Evolutionary conservation across 2,888 invertebrate genomes (phyloP).

Genomic region (Altica lythri): DNA sequence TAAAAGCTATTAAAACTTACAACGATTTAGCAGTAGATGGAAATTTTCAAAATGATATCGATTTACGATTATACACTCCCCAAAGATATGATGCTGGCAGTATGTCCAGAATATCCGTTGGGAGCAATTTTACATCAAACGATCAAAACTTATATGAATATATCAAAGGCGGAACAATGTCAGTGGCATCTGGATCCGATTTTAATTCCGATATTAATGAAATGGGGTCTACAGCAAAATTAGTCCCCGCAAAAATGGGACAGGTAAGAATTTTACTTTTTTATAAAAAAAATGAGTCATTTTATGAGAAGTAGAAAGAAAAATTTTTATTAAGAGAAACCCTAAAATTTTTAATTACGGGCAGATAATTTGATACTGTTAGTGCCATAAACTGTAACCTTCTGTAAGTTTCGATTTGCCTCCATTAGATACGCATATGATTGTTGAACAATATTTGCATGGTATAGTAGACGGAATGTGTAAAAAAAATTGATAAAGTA

Average conservation of each 20-base stretch:
- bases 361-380: slow-evolving; percentile 77
- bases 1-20: slow-evolving; percentile 53
- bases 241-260: slow-evolving; percentile 51
- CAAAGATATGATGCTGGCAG: slow-evolving; percentile 37
- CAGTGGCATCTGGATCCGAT: slow-evolving; percentile 46
- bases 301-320: too few species aligned
- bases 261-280: slow-evolving; percentile 48
- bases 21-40: slow-evolving; percentile 51
- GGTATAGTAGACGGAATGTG: slow-evolving; percentile 97
- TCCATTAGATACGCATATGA: slow-evolving; percentile 98
- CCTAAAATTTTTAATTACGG: slow-evolving; percentile 31
- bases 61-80: slow-evolving; percentile 30
- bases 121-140: slow-evolving; percentile 34
- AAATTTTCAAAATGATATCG: slow-evolving; percentile 37
- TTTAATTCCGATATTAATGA: slow-evolving; percentile 49
- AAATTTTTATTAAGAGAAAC: slow-evolving; percentile 47
- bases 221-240: slow-evolving; percentile 51
- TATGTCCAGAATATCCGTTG: slow-evolving; percentile 31
- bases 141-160: slow-evolving; percentile 48
- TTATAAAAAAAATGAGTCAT: too few species aligned
- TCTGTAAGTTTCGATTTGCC: slow-evolving; percentile 98
- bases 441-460: slow-evolving; percentile 97
- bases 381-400: slow-evolving; percentile 97
- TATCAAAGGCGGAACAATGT: slow-evolving; percentile 47
- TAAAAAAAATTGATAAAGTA: slow-evolving; percentile 99